phyloP scores from a whole-genome alignment of 2,113 vertebrate genomes.

The Rhinolophus sinicus region DNA sequence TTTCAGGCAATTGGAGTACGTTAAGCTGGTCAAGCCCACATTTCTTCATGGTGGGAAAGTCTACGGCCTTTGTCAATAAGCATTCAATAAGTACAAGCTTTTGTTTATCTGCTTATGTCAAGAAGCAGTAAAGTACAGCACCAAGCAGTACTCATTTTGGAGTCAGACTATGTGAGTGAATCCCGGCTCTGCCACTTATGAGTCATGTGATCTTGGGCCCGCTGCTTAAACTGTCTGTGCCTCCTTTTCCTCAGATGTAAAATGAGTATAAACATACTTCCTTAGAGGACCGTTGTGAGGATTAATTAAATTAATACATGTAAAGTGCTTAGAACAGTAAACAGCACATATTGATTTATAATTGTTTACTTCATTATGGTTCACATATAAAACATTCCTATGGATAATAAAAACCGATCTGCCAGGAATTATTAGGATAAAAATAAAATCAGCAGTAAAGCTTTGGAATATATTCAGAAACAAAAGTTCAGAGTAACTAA shows the following conservation, averaged over 20 bases:
- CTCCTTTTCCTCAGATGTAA: neutral
- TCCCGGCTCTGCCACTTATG: neutral
- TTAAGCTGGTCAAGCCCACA: too few relatives aligned
- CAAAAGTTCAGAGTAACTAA: conserved; percentile 17
- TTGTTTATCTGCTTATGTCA: neutral
- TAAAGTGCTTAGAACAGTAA: neutral
- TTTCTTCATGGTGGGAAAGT: neutral
- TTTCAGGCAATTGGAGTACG: neutral
- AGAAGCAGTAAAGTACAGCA: neutral
- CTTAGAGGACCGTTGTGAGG: neutral
- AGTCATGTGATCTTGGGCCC: neutral
- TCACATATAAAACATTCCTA: neutral
- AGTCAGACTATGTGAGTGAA: neutral
- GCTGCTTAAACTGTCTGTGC: neutral
- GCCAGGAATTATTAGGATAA: neutral
- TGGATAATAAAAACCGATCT: neutral
- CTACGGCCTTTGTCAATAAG: neutral
- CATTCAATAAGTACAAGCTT: neutral
- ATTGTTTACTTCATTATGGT: neutral
- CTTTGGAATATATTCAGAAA: neutral
- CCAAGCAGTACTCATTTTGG: neutral
- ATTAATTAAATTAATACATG: neutral
- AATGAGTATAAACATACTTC: neutral
- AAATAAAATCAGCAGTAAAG: neutral
- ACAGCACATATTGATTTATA: neutral